Evolutionary conservation across 2,113 vertebrate genomes (phyloP).

Genomic region (Mustela lutreola): DNA sequence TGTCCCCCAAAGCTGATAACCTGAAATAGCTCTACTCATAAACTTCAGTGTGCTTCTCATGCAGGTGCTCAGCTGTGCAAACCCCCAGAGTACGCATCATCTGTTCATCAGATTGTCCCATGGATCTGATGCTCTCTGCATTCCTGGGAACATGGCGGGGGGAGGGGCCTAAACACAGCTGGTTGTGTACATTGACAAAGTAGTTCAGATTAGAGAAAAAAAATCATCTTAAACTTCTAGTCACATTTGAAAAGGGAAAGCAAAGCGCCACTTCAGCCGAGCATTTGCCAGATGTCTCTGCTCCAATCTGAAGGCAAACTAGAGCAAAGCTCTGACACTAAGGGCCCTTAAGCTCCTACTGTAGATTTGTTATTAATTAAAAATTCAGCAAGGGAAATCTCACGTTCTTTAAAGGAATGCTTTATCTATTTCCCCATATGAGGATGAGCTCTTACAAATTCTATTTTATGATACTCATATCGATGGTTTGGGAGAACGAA

Average conservation of each 20-base stretch:
- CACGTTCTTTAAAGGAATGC: conserved; percentile 75
- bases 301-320: conserved; percentile 71
- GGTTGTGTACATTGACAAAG: background rate
- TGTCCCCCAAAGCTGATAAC: too few species aligned
- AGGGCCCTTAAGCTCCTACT: conserved; percentile 73
- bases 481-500: conserved; percentile 80
- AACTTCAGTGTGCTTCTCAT: background rate
- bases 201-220: background rate
- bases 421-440: conserved; percentile 76
- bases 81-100: accelerated
- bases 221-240: background rate
- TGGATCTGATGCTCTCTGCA: background rate
- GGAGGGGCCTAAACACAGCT: background rate
- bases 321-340: conserved; percentile 55
- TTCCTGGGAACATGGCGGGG: background rate
- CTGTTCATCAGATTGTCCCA: background rate
- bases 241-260: conserved; percentile 53
- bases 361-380: conserved; percentile 84
- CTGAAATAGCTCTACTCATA: background rate
- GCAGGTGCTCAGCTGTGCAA: too few species aligned
- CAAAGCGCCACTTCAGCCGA: background rate
- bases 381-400: conserved; percentile 87
- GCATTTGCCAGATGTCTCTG: conserved; percentile 54
- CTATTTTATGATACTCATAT: conserved; percentile 78
- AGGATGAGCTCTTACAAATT: conserved; percentile 73